phyloP scores from a whole-genome alignment of 2,113 vertebrate species.

The Ariopsis seemanni region DNA sequence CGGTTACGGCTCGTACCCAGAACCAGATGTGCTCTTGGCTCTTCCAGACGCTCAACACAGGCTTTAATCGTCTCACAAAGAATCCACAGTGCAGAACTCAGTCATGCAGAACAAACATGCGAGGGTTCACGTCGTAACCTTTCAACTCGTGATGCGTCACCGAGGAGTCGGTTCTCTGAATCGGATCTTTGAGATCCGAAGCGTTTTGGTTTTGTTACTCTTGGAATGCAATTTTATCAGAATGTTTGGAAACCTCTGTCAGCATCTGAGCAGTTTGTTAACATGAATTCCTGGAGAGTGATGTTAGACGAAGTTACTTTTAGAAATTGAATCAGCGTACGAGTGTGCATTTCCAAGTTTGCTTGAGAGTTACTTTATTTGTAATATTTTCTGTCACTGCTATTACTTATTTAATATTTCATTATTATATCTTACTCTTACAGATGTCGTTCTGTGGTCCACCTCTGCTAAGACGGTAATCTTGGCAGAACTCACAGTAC shows the following conservation, averaged over 20 bases:
- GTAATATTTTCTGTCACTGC: neutral
- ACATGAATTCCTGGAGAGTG: no score
- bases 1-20: constrained; percentile 11
- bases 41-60: neutral
- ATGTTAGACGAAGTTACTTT: no score
- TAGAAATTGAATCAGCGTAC: neutral
- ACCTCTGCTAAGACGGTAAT: no score
- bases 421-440: neutral
- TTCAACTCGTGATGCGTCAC: neutral
- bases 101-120: constrained; percentile 9
- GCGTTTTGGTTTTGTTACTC: neutral
- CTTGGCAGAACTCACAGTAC: no score
- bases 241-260: neutral
- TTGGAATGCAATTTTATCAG: neutral
- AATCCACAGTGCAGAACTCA: neutral
- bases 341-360: no score
- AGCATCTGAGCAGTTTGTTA: neutral
- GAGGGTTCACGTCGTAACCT: constrained; percentile 19
- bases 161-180: neutral
- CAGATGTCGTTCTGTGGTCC: no score
- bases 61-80: neutral
- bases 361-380: neutral
- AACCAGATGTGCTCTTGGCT: constrained; percentile 30
- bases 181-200: neutral
- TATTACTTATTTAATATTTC: neutral